Base-by-base conservation (phyloP, 2,113 vertebrate species). In the Labeo rohita region DNA sequence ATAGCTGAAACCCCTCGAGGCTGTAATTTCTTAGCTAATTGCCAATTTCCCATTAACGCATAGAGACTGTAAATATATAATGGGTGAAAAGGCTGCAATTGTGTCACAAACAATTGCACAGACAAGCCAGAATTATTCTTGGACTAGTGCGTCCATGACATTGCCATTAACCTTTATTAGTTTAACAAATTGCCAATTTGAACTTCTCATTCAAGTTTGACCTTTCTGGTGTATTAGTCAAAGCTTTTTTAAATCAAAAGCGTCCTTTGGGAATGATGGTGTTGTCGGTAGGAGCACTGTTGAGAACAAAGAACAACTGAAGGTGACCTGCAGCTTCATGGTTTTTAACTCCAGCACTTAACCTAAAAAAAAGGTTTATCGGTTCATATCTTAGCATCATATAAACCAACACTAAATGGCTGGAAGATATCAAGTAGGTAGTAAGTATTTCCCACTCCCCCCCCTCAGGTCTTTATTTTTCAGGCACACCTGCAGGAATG, bases 151-250 rank as follows among this genome's bases (percentile, higher is more conserved):
- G 70, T 84, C 34, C 16, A 63, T 72, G 84, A 56, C 89, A 66
- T 76, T 49, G 83, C 91, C 89, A 91, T 90, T 92, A 92, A 93
- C 92, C 92, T 93, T 93, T 87, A 91, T 88, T 90, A 80, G 72
- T 61, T 88, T 70, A 88, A 73, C 75, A 90, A 91, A 92, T 88
- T 89, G 90, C 65, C 87, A 88, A 45, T 85, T 75, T 84, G 72
- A 92, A 90, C 91, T 91, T 89, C 65, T 50, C 1, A 0, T 54
- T 83, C 75, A 43, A 39, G 1, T 16, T 8, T 85, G 90, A 93
- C 92, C 89, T 94, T 92, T 91, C 8, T 52, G 34, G 66, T 34
- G 77, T 81, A 63, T 50, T 86, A 74, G 78, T 82, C 89, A 90
- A 84, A 80, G 79, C 68, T 87, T 79, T 28, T 80, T 87, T 85